Percentiles rank a stretch among this genome's conserved stretches.
phyloP scores from a whole-genome alignment of 2,797 vertebrate genomes.

The Myotis myotis region DNA sequence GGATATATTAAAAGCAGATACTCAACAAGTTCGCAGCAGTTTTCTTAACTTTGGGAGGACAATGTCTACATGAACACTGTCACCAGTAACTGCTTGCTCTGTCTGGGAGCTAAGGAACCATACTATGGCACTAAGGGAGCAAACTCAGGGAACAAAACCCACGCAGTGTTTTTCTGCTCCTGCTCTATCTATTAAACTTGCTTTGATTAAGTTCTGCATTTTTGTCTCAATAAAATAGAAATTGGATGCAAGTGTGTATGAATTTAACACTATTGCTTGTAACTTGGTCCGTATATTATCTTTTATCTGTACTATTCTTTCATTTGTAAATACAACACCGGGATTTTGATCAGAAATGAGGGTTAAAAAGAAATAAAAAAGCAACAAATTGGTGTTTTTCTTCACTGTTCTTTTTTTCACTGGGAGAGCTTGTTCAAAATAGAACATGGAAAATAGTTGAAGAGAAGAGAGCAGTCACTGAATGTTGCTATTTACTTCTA shows the following conservation, averaged over 20 bases:
- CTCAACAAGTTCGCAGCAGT: neutral
- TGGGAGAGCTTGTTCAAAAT: conserved; percentile 39
- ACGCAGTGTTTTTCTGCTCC: neutral
- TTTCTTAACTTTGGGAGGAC: neutral
- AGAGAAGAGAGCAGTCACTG: conserved; percentile 25
- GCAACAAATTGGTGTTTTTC: conserved; percentile 26
- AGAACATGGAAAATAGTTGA: conserved; percentile 52
- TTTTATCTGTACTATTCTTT: neutral
- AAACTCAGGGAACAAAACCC: neutral
- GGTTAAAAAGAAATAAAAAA: conserved; percentile 44
- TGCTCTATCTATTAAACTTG: neutral
- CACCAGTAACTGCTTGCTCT: neutral
- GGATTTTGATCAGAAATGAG: neutral
- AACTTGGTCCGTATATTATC: neutral
- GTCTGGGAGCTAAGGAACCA: neutral
- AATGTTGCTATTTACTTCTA: conserved; percentile 65
- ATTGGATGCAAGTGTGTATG: neutral
- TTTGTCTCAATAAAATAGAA: neutral
- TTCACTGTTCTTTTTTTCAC: neutral
- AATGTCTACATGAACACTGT: neutral
- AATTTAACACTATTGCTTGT: neutral
- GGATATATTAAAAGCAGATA: neutral
- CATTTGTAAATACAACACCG: neutral
- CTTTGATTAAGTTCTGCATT: neutral
- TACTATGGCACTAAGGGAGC: neutral